These are phyloP conservation scores for Galaxias olidus DNA, from an alignment of 2,797 vertebrate species.

Conservation along the genomic window DNA sequence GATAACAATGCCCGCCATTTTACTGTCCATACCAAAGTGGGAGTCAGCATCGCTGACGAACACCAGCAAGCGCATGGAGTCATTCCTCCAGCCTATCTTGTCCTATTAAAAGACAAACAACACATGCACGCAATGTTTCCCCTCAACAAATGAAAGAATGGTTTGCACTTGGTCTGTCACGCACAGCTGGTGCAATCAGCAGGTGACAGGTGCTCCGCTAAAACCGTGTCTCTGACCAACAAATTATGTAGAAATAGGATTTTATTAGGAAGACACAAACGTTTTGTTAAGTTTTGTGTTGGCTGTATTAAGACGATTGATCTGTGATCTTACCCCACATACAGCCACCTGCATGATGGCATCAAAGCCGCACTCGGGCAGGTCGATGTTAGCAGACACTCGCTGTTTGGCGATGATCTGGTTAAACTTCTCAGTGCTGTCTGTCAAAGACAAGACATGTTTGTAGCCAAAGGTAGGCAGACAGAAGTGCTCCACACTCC, in stretches of 20 bases:
- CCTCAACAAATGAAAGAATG: no score
- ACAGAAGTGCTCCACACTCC: slow-evolving; percentile 70
- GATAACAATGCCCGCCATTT: slow-evolving; percentile 93
- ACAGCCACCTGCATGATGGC: slow-evolving; percentile 97
- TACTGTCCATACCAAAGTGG: slow-evolving; percentile 98
- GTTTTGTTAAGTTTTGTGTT: no score
- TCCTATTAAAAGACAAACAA: slow-evolving; percentile 75
- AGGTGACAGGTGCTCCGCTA: no score
- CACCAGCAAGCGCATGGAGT: slow-evolving; percentile 94
- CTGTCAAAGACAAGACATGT: slow-evolving; percentile 90
- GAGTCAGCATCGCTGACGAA: slow-evolving; percentile 96
- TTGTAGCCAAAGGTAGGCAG: slow-evolving; percentile 92
- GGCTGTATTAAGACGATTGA: neutral
- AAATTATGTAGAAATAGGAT: no score
- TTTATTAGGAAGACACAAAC: no score
- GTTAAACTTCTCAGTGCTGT: slow-evolving; percentile 88
- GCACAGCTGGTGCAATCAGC: no score
- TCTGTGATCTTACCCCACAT: slow-evolving; percentile 83
- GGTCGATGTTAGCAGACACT: slow-evolving; percentile 90
- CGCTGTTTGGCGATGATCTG: slow-evolving; percentile 85
- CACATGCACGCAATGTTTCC: no score
- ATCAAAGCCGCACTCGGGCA: slow-evolving; percentile 93
- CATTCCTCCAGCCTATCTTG: slow-evolving; percentile 96
- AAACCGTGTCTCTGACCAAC: no score
- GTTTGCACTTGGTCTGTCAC: no score